phyloP scores from a whole-genome alignment of 2,797 vertebrate genomes.

The Sciaenops ocellatus region DNA sequence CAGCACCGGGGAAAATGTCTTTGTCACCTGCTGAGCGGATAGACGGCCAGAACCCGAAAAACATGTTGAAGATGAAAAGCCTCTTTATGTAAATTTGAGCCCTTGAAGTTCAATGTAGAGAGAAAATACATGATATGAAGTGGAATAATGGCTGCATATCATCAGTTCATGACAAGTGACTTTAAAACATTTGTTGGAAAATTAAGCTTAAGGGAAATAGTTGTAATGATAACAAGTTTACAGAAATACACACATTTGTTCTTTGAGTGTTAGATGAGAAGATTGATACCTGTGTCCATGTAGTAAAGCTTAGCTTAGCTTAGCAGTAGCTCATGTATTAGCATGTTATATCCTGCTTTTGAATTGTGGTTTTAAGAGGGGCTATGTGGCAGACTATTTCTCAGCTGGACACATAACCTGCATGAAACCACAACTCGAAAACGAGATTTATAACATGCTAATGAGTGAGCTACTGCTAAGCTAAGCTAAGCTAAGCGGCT shows the following conservation, averaged over 20 bases:
- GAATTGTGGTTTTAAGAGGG: not conserved
- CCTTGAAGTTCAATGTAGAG: conserved; percentile 30
- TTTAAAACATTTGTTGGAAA: not conserved
- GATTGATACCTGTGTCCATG: not conserved
- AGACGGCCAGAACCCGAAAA: conserved; percentile 35
- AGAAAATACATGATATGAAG: conserved; percentile 4
- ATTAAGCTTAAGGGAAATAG: not conserved
- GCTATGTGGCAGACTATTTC: not conserved
- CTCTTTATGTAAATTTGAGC: conserved; percentile 23
- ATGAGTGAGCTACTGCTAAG: not conserved
- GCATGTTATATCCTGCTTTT: too few species aligned
- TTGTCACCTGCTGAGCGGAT: conserved; percentile 68
- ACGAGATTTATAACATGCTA: fast-evolving
- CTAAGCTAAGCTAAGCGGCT: not conserved
- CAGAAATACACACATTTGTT: not conserved
- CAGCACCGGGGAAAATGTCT: conserved; percentile 56
- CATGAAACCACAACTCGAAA: not conserved
- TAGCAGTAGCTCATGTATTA: too few species aligned
- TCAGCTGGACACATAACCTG: not conserved
- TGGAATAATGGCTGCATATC: not conserved
- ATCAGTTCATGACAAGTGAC: not conserved
- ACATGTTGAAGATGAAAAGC: conserved; percentile 42
- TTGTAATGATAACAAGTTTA: too few species aligned
- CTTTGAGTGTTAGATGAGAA: not conserved
- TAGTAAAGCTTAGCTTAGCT: not conserved